Evolutionary conservation across 2,113 vertebrate genomes (phyloP).

Genomic region (Corvus hawaiiensis): DNA sequence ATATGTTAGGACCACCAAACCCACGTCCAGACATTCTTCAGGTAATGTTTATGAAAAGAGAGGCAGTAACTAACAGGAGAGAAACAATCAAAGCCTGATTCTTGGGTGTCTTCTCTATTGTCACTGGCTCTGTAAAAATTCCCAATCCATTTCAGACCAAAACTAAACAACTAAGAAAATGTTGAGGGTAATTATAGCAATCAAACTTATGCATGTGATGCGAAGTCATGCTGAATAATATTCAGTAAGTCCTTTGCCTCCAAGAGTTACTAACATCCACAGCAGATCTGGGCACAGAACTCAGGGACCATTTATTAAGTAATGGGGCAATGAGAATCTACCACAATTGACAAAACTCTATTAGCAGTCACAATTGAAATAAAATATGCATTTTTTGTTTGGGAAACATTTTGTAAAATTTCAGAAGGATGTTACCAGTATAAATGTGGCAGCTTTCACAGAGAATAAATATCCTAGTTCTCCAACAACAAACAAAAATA

Average conservation of each 20-base stretch:
- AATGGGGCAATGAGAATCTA: neutral
- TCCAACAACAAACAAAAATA: neutral
- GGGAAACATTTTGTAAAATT: neutral
- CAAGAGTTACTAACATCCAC: neutral
- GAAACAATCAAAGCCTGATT: neutral
- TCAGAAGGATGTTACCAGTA: neutral
- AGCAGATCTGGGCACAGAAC: neutral
- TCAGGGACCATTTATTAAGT: neutral
- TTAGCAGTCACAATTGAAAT: neutral
- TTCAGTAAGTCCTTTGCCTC: neutral
- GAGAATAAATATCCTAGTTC: neutral
- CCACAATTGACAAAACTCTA: neutral
- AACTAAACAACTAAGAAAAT: neutral
- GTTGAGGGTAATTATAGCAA: neutral
- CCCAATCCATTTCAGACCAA: neutral
- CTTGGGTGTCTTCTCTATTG: neutral
- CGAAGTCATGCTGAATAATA: neutral
- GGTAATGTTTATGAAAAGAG: neutral
- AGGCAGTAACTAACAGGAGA: neutral
- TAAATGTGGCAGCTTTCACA: neutral
- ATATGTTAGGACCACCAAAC: neutral
- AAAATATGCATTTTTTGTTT: neutral
- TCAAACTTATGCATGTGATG: neutral
- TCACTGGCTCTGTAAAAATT: neutral
- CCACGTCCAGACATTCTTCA: neutral